phyloP scores from a whole-genome alignment of 2,888 invertebrate species.

The Deilephila elpenor region DNA sequence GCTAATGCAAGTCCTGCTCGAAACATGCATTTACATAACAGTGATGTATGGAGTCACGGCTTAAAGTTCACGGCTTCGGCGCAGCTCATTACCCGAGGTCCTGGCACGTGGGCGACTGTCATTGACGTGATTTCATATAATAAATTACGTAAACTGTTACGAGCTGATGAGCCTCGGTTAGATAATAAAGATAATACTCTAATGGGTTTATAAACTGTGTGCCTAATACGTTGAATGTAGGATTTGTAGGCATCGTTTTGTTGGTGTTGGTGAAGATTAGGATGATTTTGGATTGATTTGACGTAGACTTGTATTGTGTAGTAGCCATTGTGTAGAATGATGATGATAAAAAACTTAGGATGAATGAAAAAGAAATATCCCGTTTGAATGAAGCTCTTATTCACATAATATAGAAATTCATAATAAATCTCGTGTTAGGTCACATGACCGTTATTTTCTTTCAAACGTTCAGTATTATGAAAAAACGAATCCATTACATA shows the following conservation, averaged over 20 bases:
- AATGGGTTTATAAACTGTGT: slow-evolving; percentile 41
- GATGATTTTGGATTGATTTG: too few relatives aligned
- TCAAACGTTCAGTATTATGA: background rate
- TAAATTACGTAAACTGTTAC: slow-evolving; percentile 54
- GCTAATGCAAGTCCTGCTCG: background rate
- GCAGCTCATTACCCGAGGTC: slow-evolving; percentile 43
- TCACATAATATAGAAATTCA: too few relatives aligned
- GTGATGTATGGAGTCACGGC: slow-evolving; percentile 42
- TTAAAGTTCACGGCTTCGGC: slow-evolving; percentile 46
- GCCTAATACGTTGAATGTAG: background rate
- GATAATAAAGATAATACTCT: slow-evolving; percentile 46
- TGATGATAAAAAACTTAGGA: too few relatives aligned
- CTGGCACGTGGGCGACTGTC: slow-evolving; percentile 48
- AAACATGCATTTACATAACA: background rate
- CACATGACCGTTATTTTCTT: background rate
- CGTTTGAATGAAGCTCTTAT: too few relatives aligned
- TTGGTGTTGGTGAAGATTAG: too few relatives aligned
- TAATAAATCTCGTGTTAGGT: too few relatives aligned
- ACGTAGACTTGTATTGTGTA: too few relatives aligned
- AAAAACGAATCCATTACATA: background rate
- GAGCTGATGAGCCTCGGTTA: slow-evolving; percentile 46
- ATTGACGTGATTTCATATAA: slow-evolving; percentile 45
- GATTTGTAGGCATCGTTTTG: background rate
- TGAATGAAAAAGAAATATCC: too few relatives aligned
- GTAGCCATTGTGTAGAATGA: too few relatives aligned